Percentiles rank a stretch among this genome's conserved stretches.
phyloP scores from a whole-genome alignment of 2,113 vertebrate species.

The Caranx melampygus region DNA sequence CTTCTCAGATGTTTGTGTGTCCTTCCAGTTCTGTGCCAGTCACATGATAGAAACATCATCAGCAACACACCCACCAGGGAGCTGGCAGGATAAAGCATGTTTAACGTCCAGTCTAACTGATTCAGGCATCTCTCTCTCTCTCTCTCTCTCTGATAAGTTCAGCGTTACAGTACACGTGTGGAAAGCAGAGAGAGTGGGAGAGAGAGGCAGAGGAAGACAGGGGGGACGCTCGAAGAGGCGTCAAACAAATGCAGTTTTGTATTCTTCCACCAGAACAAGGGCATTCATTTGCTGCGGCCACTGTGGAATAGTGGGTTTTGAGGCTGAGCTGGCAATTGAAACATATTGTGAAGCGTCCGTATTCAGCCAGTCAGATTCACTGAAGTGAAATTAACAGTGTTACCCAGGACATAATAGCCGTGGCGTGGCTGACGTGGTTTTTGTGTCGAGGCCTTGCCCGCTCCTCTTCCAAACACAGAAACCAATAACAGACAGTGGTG shows the following conservation, averaged over 20 bases:
- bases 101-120: too few species aligned
- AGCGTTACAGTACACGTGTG: too few species aligned
- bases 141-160: too few species aligned
- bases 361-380: slow-evolving; percentile 71
- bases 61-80: too few species aligned
- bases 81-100: too few species aligned
- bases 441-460: slow-evolving; percentile 31
- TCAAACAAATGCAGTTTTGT: slow-evolving; percentile 65
- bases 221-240: slow-evolving; percentile 39
- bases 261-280: slow-evolving; percentile 48
- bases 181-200: neutral
- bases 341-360: slow-evolving; percentile 66
- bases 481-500: neutral
- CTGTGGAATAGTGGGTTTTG: slow-evolving; percentile 27
- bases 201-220: slow-evolving; percentile 7
- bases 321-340: slow-evolving; percentile 45
- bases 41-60: too few species aligned
- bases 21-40: too few species aligned
- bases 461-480: slow-evolving; percentile 22
- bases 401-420: slow-evolving; percentile 58
- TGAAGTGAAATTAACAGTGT: slow-evolving; percentile 74
- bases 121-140: too few species aligned
- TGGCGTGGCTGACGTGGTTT: slow-evolving; percentile 46
- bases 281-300: slow-evolving; percentile 37
- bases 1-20: too few species aligned